Evolutionary conservation across 2,888 invertebrate species (phyloP).

Genomic region (Amiota minor): DNA sequence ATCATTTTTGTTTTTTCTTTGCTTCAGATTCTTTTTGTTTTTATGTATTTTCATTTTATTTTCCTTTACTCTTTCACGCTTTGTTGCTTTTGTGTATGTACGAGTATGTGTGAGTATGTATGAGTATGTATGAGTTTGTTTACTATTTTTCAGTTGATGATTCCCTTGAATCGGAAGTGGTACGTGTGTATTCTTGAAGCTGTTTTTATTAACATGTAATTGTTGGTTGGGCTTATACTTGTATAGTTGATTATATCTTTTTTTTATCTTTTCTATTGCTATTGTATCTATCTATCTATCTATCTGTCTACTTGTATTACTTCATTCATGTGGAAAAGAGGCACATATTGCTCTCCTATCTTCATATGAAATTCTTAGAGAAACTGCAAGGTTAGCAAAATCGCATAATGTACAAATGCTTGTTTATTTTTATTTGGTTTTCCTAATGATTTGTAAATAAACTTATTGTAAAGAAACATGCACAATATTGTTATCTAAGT

Average conservation of each 20-base stretch:
- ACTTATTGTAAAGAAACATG: neutral
- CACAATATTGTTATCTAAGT: no score
- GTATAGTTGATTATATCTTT: constrained; percentile 15
- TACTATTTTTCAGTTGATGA: neutral
- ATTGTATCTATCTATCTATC: neutral
- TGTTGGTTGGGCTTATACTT: constrained; percentile 17
- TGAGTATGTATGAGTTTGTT: neutral
- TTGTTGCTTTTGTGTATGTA: neutral
- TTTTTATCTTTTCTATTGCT: neutral
- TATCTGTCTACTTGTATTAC: neutral
- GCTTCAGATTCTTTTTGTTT: neutral
- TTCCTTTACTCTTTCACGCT: constrained; percentile 19
- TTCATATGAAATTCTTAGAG: neutral
- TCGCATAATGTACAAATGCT: neutral
- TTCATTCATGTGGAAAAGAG: constrained; percentile 20
- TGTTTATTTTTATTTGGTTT: constrained; percentile 25
- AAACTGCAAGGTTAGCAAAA: constrained; percentile 16
- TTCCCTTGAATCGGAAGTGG: no score
- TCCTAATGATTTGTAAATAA: constrained; percentile 28
- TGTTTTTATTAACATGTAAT: constrained; percentile 27
- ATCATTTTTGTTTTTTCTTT: constrained; percentile 1
- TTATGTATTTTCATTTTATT: constrained; percentile 8
- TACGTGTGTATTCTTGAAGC: neutral
- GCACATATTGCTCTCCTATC: neutral
- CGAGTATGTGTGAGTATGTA: neutral